phyloP scores from a whole-genome alignment of 2,797 vertebrate genomes.

The Sebastes steindachneri region DNA sequence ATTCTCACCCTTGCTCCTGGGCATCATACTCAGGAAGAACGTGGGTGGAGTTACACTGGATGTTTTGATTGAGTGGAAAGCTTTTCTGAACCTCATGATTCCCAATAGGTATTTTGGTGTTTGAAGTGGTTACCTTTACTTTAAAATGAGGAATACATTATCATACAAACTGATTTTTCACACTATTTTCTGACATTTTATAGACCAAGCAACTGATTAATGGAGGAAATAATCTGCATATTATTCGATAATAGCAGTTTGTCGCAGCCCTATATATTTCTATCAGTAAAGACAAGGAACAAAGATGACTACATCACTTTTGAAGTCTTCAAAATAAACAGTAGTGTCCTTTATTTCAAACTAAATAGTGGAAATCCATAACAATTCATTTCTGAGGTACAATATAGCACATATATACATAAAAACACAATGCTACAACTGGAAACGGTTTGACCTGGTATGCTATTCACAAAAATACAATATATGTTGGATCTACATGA shows the following conservation, averaged over 20 bases:
- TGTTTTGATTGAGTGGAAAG: not conserved
- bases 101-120: not conserved
- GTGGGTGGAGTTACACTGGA: not conserved
- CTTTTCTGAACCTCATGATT: not conserved
- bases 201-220: not conserved
- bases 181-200: not conserved
- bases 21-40: not conserved
- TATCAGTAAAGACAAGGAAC: not conserved
- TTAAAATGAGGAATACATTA: not conserved
- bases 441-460: conserved; percentile 54
- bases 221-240: not conserved
- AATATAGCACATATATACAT: conserved; percentile 77
- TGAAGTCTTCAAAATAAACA: conserved; percentile 68
- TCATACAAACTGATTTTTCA: not conserved
- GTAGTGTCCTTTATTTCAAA: conserved; percentile 79
- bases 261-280: not conserved
- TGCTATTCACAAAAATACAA: conserved; percentile 53
- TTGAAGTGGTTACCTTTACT: not conserved
- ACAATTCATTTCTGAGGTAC: conserved; percentile 71
- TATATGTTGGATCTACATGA: conserved; percentile 21
- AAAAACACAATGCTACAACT: conserved; percentile 75
- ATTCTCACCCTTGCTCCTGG: not conserved
- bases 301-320: conserved; percentile 9
- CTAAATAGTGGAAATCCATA: conserved; percentile 69
- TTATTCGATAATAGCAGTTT: not conserved